Percentiles rank a stretch among this genome's conserved stretches.
phyloP scores from a whole-genome alignment of 2,113 vertebrate species.

The Charadrius vociferus region DNA sequence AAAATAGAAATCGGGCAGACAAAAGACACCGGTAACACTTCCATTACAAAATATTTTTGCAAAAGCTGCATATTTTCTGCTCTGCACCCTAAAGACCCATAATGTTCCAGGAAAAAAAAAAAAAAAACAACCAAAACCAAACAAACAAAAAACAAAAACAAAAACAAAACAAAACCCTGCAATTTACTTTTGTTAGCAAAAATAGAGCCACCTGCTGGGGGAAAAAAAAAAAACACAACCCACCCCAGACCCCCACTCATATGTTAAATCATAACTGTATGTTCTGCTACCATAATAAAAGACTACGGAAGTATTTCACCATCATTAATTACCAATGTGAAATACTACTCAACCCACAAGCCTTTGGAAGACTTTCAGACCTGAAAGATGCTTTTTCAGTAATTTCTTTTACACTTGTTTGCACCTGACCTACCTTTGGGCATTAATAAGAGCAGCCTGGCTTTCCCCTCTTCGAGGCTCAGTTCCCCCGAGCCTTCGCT shows the following conservation, averaged over 20 bases:
- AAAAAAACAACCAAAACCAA: no score
- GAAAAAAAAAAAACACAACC: background rate
- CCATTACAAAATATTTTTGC: background rate
- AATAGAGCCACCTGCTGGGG: constrained; percentile 16
- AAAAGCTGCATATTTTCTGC: background rate
- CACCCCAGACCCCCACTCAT: background rate
- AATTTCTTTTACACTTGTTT: background rate
- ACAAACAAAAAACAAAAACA: no score
- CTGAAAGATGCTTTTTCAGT: background rate
- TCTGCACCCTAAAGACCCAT: background rate
- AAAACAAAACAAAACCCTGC: no score
- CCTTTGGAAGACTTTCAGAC: background rate
- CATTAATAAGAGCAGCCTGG: background rate
- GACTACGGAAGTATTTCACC: background rate
- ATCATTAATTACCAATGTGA: background rate
- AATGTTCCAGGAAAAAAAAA: background rate
- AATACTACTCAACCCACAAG: background rate
- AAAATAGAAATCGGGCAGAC: background rate
- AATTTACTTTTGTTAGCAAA: background rate
- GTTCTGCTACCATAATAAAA: background rate
- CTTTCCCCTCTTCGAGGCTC: background rate
- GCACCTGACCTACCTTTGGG: background rate
- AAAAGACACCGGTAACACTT: background rate
- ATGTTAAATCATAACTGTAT: background rate
- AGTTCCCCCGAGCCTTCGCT: background rate